Base-by-base conservation (phyloP, 2,797 vertebrate species). In the Syngnathus rostellatus region DNA sequence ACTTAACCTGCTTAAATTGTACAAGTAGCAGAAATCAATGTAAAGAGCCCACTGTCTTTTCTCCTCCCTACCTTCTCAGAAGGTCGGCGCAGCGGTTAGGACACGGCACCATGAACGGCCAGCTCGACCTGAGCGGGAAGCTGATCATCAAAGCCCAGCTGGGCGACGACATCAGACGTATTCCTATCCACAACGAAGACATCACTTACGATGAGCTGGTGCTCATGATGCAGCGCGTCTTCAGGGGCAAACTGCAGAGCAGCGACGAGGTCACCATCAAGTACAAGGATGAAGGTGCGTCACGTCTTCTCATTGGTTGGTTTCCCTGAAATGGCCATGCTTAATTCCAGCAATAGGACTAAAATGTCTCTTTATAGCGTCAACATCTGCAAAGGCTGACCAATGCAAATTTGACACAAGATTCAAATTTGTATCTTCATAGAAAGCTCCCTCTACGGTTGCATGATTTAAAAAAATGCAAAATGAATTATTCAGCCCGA, bases 131-230 rank as follows among this genome's bases (percentile, higher is more conserved):
- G 77, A 99, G 96, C 68, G 97, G 97, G 80, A 99, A 99, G 89
- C 92, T 99, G 79, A 99, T 99, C 81, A 99, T 99, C 83, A 99
- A 99, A 92, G 97, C 97, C 85, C 97, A 98, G 84, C 79, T 99
- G 82, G 97, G 97, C 3, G 96, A 99, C 38, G 97, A 99, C 85
- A 99, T 99, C 83, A 91, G 96, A 64, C 94, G 97, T 75, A 99
- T 99, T 86, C 97, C 97, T 65, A 99, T 99, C 83, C 97, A 99
- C 79, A 99, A 99, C 82, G 96, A 99, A 89, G 97, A 99, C 84
- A 99, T 99, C 75, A 99, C 97, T 57, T 99, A 99, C 2, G 97
- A 99, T 76, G 97, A 99, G 78, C 90, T 99, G 81, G 94, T 99
- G 81, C 89, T 99, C 78, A 99, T 99, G 97, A 99, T 99, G 97